These are phyloP conservation scores for Nannospalax galili DNA, from an alignment of 2,113 vertebrate genomes.

Conservation along the genomic window DNA sequence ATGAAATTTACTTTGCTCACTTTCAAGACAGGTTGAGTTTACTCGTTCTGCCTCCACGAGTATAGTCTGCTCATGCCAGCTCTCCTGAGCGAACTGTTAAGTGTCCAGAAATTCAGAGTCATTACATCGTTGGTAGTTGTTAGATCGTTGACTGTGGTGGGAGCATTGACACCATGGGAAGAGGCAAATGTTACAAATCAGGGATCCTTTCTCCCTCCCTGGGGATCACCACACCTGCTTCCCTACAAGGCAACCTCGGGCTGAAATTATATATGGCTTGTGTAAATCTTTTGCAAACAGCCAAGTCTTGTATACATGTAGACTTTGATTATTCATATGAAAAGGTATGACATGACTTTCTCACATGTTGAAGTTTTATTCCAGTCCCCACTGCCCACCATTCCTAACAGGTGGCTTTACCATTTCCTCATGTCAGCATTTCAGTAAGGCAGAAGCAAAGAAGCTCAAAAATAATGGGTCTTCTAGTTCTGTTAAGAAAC, in stretches of 20 bases:
- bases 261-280: background rate
- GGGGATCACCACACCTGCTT: background rate
- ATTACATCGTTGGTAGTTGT: too few species aligned
- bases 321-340: background rate
- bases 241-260: background rate
- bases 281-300: background rate
- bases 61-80: background rate
- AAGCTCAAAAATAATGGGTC: background rate
- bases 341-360: background rate
- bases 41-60: background rate
- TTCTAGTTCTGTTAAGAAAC: background rate
- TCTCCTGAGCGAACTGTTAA: background rate
- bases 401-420: background rate
- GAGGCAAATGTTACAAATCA: background rate
- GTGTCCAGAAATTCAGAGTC: background rate
- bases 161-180: background rate
- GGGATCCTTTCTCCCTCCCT: too few species aligned
- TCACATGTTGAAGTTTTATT: conserved; percentile 5
- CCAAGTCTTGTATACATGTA: background rate
- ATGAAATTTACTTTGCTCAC: background rate
- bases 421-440: background rate
- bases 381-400: background rate
- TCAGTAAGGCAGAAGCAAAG: background rate
- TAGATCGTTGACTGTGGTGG: background rate
- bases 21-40: background rate